A percentile compares a stretch with the other conserved stretches of the same genome.
Evolutionary conservation across 2,113 vertebrate species (phyloP).

Genomic region (Herpetotheres cachinnans): DNA sequence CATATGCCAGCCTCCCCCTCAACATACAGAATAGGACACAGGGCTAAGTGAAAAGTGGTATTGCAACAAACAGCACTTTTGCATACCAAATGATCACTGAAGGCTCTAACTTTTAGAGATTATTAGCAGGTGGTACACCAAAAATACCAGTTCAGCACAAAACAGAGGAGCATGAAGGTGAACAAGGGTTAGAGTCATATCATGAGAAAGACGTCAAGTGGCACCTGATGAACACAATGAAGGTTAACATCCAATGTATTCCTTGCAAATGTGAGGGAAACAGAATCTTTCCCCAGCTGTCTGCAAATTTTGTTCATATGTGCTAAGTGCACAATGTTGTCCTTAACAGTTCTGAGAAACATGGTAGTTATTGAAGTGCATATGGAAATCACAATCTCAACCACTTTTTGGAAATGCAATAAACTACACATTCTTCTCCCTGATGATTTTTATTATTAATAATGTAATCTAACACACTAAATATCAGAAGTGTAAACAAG

Average conservation of each 20-base stretch:
- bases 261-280: not conserved
- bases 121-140: not conserved
- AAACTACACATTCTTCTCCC: not conserved
- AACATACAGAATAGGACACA: not conserved
- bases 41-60: not conserved
- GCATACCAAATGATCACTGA: not conserved
- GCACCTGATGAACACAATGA: not conserved
- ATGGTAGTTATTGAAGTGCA: not conserved
- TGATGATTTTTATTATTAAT: conserved; percentile 31
- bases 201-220: rapidly evolving
- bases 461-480: conserved; percentile 34
- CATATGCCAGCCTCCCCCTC: not conserved
- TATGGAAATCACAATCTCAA: not conserved
- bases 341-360: not conserved
- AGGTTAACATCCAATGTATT: not conserved
- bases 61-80: not conserved
- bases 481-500: conserved; percentile 39
- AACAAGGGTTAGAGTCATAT: not conserved
- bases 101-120: not conserved
- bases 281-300: not conserved
- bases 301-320: not conserved
- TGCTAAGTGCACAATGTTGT: not conserved
- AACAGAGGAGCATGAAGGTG: not conserved
- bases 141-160: not conserved
- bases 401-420: not conserved